Base-by-base conservation (phyloP, 2,888 invertebrate genomes). In the Esperia sulphurella region DNA sequence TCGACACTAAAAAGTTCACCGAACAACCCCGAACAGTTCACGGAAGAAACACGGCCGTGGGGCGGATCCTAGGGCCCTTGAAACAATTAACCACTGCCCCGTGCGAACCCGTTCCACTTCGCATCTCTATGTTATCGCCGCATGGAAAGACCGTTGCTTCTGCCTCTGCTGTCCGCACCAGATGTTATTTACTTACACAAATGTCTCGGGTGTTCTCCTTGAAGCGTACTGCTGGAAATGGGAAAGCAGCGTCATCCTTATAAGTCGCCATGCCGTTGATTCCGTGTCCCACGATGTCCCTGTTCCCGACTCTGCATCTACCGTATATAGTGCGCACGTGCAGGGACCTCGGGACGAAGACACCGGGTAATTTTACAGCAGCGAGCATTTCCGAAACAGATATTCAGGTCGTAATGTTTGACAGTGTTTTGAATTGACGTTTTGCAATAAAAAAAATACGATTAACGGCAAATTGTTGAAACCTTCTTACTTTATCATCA, bases 261-360 rank as follows among this genome's bases (percentile, higher is more conserved):
- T 94, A 94, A 53, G 63, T 80, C 0, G 91, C 84, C 8, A 68
- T 59, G 0, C 93, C 93, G 60, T 92, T 93, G n/a, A 83, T 54
- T 0, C 94, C 94, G 57, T 74, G 88, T 0, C 94, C 93, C 1
- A 94, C 94, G 54, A 93, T 89, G 61, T 94, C 94, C 35, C 94
- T 79, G 57, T 89, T 91, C 0, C 94, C 94, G 50, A 35, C 29
- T 95, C 95, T 95, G 42, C 50, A 50, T 8, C 50, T 13, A 1
- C 50, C 50, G 12, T 50, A 29, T 9, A 48, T 29, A 12, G 14
- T 10, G n/a, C 47, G 14, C 8, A 42, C 30, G 28, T 4, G 13
- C 4, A 5, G 8, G 28, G 8, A 33, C 3, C 29, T 9, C 10
- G 33, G 14, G 3, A 14, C 4, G 14, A 43, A 33, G 6, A 35